A percentile compares a stretch with the other conserved stretches of the same genome.
phyloP scores from a whole-genome alignment of 2,888 invertebrate species.

The Dolichomitus sp. region DNA sequence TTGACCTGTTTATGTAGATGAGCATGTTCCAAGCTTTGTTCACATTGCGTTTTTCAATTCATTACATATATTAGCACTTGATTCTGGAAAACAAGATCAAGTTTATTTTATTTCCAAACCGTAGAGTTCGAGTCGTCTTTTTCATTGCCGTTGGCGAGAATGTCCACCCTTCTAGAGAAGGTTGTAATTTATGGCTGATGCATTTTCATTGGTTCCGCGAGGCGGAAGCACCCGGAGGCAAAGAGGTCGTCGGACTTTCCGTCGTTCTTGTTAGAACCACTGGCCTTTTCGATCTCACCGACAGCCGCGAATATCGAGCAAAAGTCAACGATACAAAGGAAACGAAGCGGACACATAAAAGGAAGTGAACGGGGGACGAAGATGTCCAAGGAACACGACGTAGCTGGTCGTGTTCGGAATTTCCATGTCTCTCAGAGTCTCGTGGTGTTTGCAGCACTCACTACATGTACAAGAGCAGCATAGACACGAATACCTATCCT shows the following conservation, averaged over 20 bases:
- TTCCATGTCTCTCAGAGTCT: conserved; percentile 58
- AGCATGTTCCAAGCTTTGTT: too few species aligned
- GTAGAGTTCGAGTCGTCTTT: background rate
- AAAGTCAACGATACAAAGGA: conserved; percentile 59
- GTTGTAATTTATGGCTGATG: conserved; percentile 58
- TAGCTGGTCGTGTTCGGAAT: conserved; percentile 65
- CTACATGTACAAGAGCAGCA: background rate
- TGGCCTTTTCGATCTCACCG: conserved; percentile 25
- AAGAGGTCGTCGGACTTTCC: conserved; percentile 20
- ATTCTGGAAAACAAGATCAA: background rate
- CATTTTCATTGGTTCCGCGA: conserved; percentile 73
- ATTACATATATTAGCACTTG: background rate
- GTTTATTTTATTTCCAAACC: background rate
- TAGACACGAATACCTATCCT: background rate
- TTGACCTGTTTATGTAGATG: too few species aligned
- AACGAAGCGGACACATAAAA: conserved; percentile 41
- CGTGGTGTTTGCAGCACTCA: conserved; percentile 9
- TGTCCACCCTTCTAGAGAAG: background rate
- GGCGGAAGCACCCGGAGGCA: conserved; percentile 29
- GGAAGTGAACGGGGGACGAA: conserved; percentile 6
- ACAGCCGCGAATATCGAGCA: conserved; percentile 61
- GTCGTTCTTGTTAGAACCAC: conserved; percentile 25
- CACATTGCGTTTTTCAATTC: too few species aligned
- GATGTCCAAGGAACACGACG: conserved; percentile 63
- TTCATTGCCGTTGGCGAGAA: conserved; percentile 6